Conservation (phyloP, 2,888 invertebrate species). For the Folsomia manolachei region DNA sequence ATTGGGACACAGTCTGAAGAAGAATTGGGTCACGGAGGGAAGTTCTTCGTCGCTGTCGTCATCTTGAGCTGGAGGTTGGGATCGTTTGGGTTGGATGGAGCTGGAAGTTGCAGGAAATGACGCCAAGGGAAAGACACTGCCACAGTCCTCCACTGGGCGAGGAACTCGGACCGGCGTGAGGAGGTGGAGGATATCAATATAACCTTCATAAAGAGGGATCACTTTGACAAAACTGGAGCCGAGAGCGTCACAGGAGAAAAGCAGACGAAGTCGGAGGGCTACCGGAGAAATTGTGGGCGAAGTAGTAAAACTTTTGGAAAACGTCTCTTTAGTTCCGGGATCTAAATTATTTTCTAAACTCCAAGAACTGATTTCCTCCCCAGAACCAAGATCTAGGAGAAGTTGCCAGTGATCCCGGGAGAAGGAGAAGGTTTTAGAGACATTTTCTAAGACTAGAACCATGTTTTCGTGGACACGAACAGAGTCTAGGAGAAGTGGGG, state of each 20-base stretch:
- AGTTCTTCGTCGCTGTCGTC: background rate
- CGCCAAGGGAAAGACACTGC: background rate
- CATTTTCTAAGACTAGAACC: slow-evolving; percentile 27
- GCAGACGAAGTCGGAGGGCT: slow-evolving; percentile 20
- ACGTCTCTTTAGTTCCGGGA: slow-evolving; percentile 27
- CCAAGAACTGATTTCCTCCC: slow-evolving; percentile 27
- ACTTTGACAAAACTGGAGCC: slow-evolving; percentile 23
- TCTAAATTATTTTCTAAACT: slow-evolving; percentile 27
- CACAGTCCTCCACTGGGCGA: background rate
- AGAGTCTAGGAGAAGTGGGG: background rate
- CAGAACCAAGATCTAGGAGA: slow-evolving; percentile 21
- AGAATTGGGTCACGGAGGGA: slow-evolving; percentile 32
- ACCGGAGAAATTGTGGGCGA: slow-evolving; percentile 11
- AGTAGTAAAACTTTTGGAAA: slow-evolving; percentile 24
- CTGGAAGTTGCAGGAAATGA: background rate
- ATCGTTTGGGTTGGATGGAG: no score
- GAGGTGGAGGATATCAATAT: slow-evolving; percentile 33
- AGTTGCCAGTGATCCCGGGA: slow-evolving; percentile 32
- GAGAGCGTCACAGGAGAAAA: slow-evolving; percentile 28
- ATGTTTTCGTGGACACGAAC: slow-evolving; percentile 21
- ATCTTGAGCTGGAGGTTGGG: background rate
- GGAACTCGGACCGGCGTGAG: slow-evolving; percentile 24
- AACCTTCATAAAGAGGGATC: slow-evolving; percentile 13
- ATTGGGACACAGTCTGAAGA: slow-evolving; percentile 23
- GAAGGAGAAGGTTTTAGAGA: slow-evolving; percentile 30